Evolutionary conservation across 1,140 invertebrate genomes (phyloP), one percentile per base, ranked within the genome.

Genomic region (Caenorhabditis briggsae): DNA sequence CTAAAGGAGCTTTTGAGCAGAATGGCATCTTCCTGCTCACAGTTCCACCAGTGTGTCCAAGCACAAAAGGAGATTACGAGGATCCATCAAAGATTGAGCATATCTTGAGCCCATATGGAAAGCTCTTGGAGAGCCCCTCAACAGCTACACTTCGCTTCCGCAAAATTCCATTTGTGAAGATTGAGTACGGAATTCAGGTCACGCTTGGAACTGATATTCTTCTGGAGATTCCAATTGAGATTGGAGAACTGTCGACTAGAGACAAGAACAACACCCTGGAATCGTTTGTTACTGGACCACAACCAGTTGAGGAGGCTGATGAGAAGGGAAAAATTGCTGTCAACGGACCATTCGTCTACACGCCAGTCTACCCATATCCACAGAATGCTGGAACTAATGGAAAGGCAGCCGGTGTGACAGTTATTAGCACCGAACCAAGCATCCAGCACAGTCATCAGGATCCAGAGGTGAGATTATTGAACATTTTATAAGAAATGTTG

Each of bases 141-240:
- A 88, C 88, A 11, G 88, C 88, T 0, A 88, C 88, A 16, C 86
- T 88, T 48, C 65, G 84, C 23, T 88, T 88, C 86, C 56, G 88
- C 0, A 88, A 82, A 55, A 82, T 89, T 33, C 88, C 88, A 50
- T 88, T 88, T 56, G 50, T 88, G 18, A 74, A 78, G 14, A 53
- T 88, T 6, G 86, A 88, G 46, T 88, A 88, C 56, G 88, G 83
- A 48, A 87, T 88, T 58, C 87, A 88, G 56, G 87, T 88, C 1
- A 55, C 88, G 20, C 83, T 88, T 23, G 88, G 86, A 18, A 56
- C 83, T 8, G 59, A 78, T 53, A 74, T 88, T 41, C 70, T 87
- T 55, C 59, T 88, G n/a, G 87, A 88, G 20, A 59, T 88, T 48
- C 87, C 87, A 23, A 88, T 88, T 23, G 87, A 86, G 14, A 87